Base-by-base conservation (phyloP, 2,888 invertebrate genomes). In the Caenorhabditis angaria region DNA sequence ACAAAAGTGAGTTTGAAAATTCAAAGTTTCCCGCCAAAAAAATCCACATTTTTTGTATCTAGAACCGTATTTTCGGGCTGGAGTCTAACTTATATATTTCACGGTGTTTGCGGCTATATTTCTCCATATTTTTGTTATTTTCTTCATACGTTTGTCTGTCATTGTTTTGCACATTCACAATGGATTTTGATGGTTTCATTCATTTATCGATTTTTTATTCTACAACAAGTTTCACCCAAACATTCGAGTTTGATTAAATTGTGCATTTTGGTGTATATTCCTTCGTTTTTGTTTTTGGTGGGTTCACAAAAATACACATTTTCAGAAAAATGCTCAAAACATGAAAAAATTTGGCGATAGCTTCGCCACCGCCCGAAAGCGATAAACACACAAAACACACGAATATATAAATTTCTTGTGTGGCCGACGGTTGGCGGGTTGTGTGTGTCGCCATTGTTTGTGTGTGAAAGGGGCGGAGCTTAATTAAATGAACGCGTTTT, bases 171-270 rank as follows among this genome's bases (percentile, higher is more conserved):
- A 0, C 66, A 66, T 57, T 66, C 66, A 5, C 66, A 66, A 41
- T 66, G 66, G 66, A 61, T 66, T 22, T 28, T 66, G 10, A 66
- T 66, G 66, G 61, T 66, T 22, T 66, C 66, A n/a, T 66, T 66
- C 24, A 56, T 66, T 24, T 61, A 66, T 25, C 61, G 66, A 1
- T 66, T 61, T 53, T 66, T 61, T 57, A 61, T 66, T 20, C 24
- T 66, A 18, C 32, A 61, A 24, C 48, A 56, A 28, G 51, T 56
- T n/a, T 48, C 29, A 25, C 66, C 66, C 2, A 48, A 35, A 12
- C 51, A 61, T 14, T 35, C 50, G 12, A 61, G 51, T 32, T 50
- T 66, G 6, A 41, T 66, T 5, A 20, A 56, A 35, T 8, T 61
- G 2, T 66, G 66, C 51, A 14, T 56, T 1, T 12, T 32, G 12